These are phyloP conservation scores for Peromyscus nudipes DNA, from an alignment of 2,797 vertebrate genomes.

Conservation along the genomic window DNA sequence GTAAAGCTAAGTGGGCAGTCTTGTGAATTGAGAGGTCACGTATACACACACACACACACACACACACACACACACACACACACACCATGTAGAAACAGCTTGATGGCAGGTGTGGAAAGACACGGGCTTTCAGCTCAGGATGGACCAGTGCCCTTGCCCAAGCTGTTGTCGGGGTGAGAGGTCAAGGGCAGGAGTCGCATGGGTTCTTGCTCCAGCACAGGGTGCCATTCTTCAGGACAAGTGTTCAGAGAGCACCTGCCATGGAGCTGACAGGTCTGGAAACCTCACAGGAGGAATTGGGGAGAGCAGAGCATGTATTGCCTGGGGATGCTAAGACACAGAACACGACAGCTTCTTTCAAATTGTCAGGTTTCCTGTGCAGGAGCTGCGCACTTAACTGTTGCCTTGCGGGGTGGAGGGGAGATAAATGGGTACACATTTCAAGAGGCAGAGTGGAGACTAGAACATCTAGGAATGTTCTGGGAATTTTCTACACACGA, in stretches of 20 bases:
- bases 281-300: neutral
- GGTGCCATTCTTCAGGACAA: neutral
- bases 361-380: neutral
- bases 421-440: conserved; percentile 1
- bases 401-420: neutral
- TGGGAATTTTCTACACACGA: neutral
- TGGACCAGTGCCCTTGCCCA: neutral
- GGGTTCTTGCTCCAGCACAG: too few species aligned
- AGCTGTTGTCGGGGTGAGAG: neutral
- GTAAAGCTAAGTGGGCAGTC: neutral
- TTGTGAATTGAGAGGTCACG: neutral
- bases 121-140: neutral
- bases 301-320: neutral
- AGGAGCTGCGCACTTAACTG: neutral
- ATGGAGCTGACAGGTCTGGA: neutral
- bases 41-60: too few species aligned
- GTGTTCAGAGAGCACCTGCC: neutral
- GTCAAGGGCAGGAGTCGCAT: neutral
- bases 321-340: neutral
- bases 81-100: neutral
- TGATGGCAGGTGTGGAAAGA: fast-evolving
- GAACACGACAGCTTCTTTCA: neutral
- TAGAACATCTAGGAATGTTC: neutral
- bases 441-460: neutral
- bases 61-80: neutral